Base-by-base conservation (phyloP, 2,113 vertebrate genomes). In the Psephotus haematonotus region DNA sequence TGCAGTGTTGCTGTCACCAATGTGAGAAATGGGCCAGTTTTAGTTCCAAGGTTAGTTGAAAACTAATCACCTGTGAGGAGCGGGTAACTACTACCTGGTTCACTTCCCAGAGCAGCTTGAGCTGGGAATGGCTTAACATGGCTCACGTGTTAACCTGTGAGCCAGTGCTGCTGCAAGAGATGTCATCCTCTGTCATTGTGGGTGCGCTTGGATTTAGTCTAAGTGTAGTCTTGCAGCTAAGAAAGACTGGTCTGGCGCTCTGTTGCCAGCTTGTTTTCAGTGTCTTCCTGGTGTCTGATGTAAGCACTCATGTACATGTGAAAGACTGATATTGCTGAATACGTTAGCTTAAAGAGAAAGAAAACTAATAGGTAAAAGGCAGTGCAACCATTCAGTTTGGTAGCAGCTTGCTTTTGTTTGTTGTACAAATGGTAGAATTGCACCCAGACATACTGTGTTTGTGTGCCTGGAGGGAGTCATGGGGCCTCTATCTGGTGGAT, bases 181-280 rank as follows among this genome's bases (percentile, higher is more conserved):
- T 43, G 60, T 14, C 64, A 16, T 37, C 60, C 35, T 37, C 28
- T 41, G 14, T 17, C 28, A 0, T 11, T 3, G n/a, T 4, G 13
- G 13, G 11, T 11, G 82, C 0, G 0, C 31, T 24, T 1, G 3
- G 7, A 39, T 17, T 35, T 31, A 20, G 33, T 28, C 31, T 2
- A 11, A 25, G 46, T 49, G 44, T 68, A 17, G 44, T 17, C 60
- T 43, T 4, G 6, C 31, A 35, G 69, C 81, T 50, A 0, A 12
- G 33, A 19, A 18, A 18, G 55, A 55, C 7, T 25, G 64, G 68
- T 60, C 18, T 28, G 5, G 1, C 29, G n/a, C 28, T 86, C 24
- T 16, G 1, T 3, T 53, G 69, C 64, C 35, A 0, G 1, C 74
- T 28, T 39, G 31, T 0, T 35, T 65, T 75, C 57, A 43, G 39